Percentiles rank a stretch among this genome's conserved stretches.
Evolutionary conservation across 2,888 invertebrate genomes (phyloP).

Genomic region (Agonum fuliginosum): DNA sequence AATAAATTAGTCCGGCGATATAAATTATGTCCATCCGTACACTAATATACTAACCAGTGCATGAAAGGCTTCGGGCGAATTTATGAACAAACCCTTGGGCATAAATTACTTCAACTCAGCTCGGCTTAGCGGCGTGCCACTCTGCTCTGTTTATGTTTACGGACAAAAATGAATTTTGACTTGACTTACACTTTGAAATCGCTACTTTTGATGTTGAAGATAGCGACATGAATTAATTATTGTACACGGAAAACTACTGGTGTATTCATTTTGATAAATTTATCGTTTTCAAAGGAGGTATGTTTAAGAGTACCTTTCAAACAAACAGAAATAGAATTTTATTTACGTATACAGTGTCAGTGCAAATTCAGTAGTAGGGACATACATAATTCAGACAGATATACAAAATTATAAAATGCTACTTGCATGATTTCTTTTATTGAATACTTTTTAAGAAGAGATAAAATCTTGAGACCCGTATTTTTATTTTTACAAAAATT

Average conservation of each 20-base stretch:
- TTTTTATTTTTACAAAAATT: too few relatives aligned
- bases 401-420: too few relatives aligned
- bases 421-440: too few relatives aligned
- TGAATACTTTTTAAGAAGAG: too few relatives aligned
- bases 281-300: neutral
- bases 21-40: conserved; percentile 43
- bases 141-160: conserved; percentile 25
- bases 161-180: conserved; percentile 16
- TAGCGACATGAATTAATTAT: neutral
- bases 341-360: too few relatives aligned
- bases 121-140: neutral
- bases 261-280: neutral
- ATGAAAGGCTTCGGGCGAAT: conserved; percentile 29
- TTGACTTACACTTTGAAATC: conserved; percentile 1
- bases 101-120: conserved; percentile 20
- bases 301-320: too few relatives aligned
- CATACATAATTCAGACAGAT: too few relatives aligned
- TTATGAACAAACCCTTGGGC: conserved; percentile 12
- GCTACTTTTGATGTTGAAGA: conserved; percentile 1
- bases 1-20: conserved; percentile 37
- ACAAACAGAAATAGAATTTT: too few relatives aligned
- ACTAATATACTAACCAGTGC: conserved; percentile 40
- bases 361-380: too few relatives aligned
- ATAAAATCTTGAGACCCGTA: too few relatives aligned
- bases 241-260: neutral